These are phyloP conservation scores for Mastigias papua DNA, from an alignment of 30 jellyfish, hydroid and myxozoan species.

Conservation along the genomic window DNA sequence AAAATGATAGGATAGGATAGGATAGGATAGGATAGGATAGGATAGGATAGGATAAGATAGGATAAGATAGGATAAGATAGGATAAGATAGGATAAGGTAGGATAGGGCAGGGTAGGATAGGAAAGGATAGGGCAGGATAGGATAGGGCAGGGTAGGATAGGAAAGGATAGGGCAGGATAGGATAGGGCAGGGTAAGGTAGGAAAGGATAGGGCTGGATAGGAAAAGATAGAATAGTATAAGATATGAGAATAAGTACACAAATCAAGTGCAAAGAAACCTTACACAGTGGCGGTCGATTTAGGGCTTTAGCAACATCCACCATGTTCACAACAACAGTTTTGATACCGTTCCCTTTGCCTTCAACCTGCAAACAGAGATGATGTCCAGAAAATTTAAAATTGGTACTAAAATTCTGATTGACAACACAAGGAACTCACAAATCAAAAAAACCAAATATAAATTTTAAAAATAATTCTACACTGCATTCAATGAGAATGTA, in stretches of 20 bases:
- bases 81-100: neutral
- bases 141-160: neutral
- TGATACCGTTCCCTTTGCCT: conserved; percentile 99
- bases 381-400: neutral
- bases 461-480: too few relatives aligned
- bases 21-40: neutral
- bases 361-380: conserved; percentile 77
- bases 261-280: neutral
- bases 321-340: conserved; percentile 99
- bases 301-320: conserved; percentile 95
- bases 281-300: conserved; percentile 94
- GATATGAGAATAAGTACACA: neutral
- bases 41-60: neutral
- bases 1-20: neutral
- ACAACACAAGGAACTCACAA: too few relatives aligned
- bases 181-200: neutral
- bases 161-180: neutral
- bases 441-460: too few relatives aligned
- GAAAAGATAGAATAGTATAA: neutral
- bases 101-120: neutral
- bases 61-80: neutral
- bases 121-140: neutral
- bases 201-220: neutral
- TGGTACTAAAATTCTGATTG: too few relatives aligned
- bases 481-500: too few relatives aligned